Conservation (phyloP, 2,888 invertebrate species). For the Pseudococcus longispinus region DNA sequence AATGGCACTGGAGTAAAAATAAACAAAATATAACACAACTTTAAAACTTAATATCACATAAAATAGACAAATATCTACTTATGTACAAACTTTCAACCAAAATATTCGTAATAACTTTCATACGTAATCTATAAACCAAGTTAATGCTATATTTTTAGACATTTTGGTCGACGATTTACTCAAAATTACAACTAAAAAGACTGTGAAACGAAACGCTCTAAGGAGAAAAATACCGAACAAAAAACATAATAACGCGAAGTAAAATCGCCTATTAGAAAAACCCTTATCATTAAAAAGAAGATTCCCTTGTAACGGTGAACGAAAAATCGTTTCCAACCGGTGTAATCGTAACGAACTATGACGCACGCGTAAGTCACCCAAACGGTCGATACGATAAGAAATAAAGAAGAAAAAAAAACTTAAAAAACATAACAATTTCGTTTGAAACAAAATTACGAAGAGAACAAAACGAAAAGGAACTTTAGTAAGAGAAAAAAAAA, state of each 20-base stretch:
- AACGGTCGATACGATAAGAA: background rate
- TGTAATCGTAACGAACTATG: background rate
- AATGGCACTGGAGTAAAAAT: constrained; percentile 2
- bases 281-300: background rate
- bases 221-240: background rate
- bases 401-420: background rate
- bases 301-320: background rate
- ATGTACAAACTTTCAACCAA: background rate
- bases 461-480: constrained; percentile 13
- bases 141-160: background rate
- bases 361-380: background rate
- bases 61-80: background rate
- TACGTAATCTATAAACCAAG: background rate
- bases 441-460: background rate
- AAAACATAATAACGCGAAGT: background rate
- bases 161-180: background rate
- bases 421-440: constrained; percentile 9
- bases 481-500: background rate
- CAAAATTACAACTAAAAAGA: background rate
- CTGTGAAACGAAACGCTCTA: background rate
- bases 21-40: constrained; percentile 3
- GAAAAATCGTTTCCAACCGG: background rate
- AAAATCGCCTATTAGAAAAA: background rate
- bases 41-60: constrained; percentile 10
- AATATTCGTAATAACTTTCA: background rate